Base-by-base conservation (phyloP, 2,888 invertebrate species). In the Bembecia ichneumoniformis region DNA sequence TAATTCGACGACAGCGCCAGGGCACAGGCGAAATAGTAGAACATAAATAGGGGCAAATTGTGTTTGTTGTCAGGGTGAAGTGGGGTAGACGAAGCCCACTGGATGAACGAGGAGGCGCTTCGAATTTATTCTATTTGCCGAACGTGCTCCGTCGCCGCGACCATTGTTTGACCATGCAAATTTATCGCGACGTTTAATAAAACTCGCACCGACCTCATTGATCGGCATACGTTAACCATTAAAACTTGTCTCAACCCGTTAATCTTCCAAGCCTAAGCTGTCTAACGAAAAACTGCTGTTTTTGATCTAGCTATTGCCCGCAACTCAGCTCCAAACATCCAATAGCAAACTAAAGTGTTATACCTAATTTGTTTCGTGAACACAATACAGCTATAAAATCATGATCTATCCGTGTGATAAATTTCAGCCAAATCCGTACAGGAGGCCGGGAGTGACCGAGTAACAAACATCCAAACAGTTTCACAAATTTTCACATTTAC, bases 81-180 rank as follows among this genome's bases (percentile, higher is more conserved):
- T 63, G 67, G 59, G 60, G 62, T 58, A 62, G 67, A 62, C 61
- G 63, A 64, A 59, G 64, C 61, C 59, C 66, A 66, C 62, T 67
- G 68, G 68, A 47, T 51, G 47, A 54, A 48, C 55, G 68, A 47
- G 48, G 47, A 71, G 71, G 59, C 56, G 68, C 69, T 68, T 65
- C 74, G 75, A 82, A 83, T 82, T 84, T 80, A 83, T 81, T 83
- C 77, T 82, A 83, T 86, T 84, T 84, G 76, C 70, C 64, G 83
- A 83, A 84, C 83, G 86, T 86, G 86, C 82, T 67, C 70, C 75
- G 67, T 65, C 68, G 71, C 72, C 71, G 71, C 74, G 74, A 77
- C 62, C 74, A 66, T 76, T 82, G 78, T 82, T 86, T 82, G 80
- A 74, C 72, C 77, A 87, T 86, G 83, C 81, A 83, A 86, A 84